Conservation (phyloP, 2,113 vertebrate genomes). For the Charadrius vociferus region DNA sequence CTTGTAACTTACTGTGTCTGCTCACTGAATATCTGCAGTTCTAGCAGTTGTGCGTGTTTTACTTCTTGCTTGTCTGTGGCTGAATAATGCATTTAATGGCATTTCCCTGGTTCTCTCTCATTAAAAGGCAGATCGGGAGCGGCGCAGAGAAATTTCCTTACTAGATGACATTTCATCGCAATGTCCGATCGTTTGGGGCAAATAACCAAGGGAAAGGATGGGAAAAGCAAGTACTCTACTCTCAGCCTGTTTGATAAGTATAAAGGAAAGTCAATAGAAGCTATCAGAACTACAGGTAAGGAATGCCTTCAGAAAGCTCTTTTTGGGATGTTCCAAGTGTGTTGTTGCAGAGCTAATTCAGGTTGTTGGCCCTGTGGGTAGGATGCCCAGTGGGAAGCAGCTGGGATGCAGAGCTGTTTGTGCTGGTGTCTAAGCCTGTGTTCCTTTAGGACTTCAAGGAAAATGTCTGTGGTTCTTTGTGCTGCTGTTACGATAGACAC, state of each 20-base stretch:
- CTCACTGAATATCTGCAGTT: background rate
- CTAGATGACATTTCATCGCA: constrained; percentile 99
- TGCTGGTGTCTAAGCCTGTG: background rate
- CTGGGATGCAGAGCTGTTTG: background rate
- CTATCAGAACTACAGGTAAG: constrained; percentile 95
- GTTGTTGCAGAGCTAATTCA: background rate
- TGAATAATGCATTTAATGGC: background rate
- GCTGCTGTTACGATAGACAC: background rate
- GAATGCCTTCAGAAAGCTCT: background rate
- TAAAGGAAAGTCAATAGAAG: constrained; percentile 99
- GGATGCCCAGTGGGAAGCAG: background rate
- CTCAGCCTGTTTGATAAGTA: constrained; percentile 99
- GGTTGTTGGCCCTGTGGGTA: background rate
- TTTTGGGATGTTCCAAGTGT: background rate
- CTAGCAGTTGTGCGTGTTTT: background rate
- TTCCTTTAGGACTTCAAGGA: background rate
- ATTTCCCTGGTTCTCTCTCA: background rate
- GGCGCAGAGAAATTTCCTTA: constrained; percentile 98
- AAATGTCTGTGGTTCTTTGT: background rate
- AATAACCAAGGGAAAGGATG: constrained; percentile 99
- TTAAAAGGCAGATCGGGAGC: constrained; percentile 87
- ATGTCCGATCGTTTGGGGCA: constrained; percentile 99
- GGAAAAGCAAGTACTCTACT: constrained; percentile 99
- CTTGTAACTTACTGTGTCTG: background rate
- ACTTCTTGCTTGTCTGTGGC: background rate